These are phyloP conservation scores for Sphaerophoria rueppellii DNA, from an alignment of 2,888 invertebrate species.

Conservation along the genomic window DNA sequence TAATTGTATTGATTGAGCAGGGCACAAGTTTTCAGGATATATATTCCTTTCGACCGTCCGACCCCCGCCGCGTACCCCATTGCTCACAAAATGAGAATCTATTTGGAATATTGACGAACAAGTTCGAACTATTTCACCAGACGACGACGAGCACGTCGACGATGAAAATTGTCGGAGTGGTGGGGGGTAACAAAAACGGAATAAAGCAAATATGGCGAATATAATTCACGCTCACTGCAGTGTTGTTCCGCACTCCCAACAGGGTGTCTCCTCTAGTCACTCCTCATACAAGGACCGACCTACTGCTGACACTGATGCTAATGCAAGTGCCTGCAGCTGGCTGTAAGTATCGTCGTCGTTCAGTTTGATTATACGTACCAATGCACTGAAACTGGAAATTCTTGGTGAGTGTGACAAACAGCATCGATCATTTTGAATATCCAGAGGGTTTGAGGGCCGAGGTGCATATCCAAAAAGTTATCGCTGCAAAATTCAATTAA, in stretches of 20 bases:
- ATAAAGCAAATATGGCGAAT: slow-evolving; percentile 58
- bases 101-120: slow-evolving; percentile 54
- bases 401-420: slow-evolving; percentile 68
- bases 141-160: background rate
- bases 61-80: background rate
- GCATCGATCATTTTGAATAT: slow-evolving; percentile 59
- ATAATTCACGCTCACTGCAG: slow-evolving; percentile 57
- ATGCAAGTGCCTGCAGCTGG: slow-evolving; percentile 19
- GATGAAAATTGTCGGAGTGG: background rate
- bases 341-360: background rate
- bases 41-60: background rate
- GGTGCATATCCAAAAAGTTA: slow-evolving; percentile 54
- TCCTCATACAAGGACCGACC: background rate
- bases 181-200: slow-evolving; percentile 30
- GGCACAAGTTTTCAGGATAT: slow-evolving; percentile 30
- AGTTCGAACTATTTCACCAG: slow-evolving; percentile 28
- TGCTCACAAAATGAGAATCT: slow-evolving; percentile 33
- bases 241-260: background rate
- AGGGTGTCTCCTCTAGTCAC: slow-evolving; percentile 16
- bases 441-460: background rate
- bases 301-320: background rate
- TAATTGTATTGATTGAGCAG: slow-evolving; percentile 64
- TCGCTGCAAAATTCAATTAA: slow-evolving; percentile 70
- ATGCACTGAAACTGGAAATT: slow-evolving; percentile 28
- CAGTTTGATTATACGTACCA: slow-evolving; percentile 40